Evolutionary conservation across 2,797 vertebrate species (phyloP), one percentile per base, ranked within the genome.

Genomic region (Arrhamphus sclerolepis): DNA sequence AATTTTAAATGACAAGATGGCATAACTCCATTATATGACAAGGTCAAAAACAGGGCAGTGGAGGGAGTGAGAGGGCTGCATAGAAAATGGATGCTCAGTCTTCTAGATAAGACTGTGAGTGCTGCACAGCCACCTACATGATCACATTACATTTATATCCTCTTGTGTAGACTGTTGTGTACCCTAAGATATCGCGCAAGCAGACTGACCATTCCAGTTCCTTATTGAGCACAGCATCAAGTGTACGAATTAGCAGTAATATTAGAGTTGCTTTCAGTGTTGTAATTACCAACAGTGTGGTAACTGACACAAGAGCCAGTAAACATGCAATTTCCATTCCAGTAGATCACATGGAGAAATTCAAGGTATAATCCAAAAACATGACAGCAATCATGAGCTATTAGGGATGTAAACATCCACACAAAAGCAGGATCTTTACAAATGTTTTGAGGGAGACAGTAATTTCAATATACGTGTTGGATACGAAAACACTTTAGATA

Each of bases 11-110:
- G 76, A 80, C 80, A 74, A 73, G 71, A 74, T 4, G 38, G 43
- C 71, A 66, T 62, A 70, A 81, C 72, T 83, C 70, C 70, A 87
- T 85, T 82, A 81, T 77, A 74, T 80, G 73, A 78, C 80, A 87
- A 88, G 84, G 85, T 89, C 87, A 82, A 59, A 66, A 49, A 54
- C 50, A 39, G 81, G 78, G 75, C 74, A 44, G 28, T 0, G 7
- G 39, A 21, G 64, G 70, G 63, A 67, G 75, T 61, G 49, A 49
- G 41, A 14, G 50, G 24, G 52, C 18, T 4, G 1, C 28, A 19
- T 31, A 48, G 69, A 47, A 71, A 82, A 86, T 85, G 80, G 77
- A 78, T 87, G 84, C 52, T 56, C 20, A 49, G 64, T 26, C 59
- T 71, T 70, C 61, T 31, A 77, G 83, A 85, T 82, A 79, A 78